phyloP scores from a whole-genome alignment of 2,888 invertebrate genomes.

The Apodemia zela region DNA sequence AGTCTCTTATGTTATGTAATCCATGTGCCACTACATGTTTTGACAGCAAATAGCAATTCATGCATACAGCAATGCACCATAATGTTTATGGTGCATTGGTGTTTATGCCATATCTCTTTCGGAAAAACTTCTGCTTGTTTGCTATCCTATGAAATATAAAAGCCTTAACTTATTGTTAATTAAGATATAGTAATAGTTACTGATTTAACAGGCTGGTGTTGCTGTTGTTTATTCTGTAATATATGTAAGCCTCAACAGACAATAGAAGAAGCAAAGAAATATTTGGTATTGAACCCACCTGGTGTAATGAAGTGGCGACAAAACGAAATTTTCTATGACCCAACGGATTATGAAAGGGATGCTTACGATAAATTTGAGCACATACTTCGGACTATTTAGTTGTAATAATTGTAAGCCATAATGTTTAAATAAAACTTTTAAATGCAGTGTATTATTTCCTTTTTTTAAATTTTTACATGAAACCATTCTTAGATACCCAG shows the following conservation, averaged over 20 bases:
- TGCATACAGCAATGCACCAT: too few species aligned
- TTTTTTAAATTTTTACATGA: too few species aligned
- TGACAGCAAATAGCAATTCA: too few species aligned
- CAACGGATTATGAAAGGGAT: constrained; percentile 78
- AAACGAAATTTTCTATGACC: constrained; percentile 66
- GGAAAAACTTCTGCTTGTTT: too few species aligned
- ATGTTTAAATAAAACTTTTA: not conserved
- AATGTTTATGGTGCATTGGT: too few species aligned
- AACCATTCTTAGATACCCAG: too few species aligned
- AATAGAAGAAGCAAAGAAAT: constrained; percentile 78
- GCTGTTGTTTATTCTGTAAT: constrained; percentile 79
- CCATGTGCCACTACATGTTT: too few species aligned
- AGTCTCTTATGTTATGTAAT: too few species aligned
- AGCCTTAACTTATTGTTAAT: not conserved
- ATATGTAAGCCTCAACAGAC: constrained; percentile 77
- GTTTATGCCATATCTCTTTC: too few species aligned
- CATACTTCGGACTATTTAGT: constrained; percentile 72
- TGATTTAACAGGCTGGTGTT: constrained; percentile 79
- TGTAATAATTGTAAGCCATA: not conserved
- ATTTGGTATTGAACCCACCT: constrained; percentile 77
- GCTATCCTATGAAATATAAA: too few species aligned
- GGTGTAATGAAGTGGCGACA: constrained; percentile 57
- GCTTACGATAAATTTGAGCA: constrained; percentile 78
- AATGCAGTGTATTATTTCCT: not conserved
- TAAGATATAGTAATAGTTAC: too few species aligned